Base-by-base conservation (phyloP, 2,888 invertebrate species). In the Cactoblastis cactorum region DNA sequence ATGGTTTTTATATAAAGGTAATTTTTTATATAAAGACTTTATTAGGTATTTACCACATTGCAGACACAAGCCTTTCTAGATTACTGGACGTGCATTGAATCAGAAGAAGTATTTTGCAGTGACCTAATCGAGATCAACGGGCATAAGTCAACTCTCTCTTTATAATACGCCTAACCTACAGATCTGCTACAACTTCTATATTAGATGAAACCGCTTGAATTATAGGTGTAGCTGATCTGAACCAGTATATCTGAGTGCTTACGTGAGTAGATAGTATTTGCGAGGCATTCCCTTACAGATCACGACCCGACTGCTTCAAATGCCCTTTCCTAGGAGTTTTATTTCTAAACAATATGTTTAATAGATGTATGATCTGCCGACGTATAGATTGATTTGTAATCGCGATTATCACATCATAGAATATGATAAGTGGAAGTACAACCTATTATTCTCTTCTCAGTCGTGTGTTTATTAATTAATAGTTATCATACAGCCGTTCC, bases 161-260 rank as follows among this genome's bases (percentile, higher is more conserved):
- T 43, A 43, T 43, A 43, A 43, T 43, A 43, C 28, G 43, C 43
- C 28, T 43, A 43, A 43, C 43, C 43, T 43, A 14, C 43, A 32
- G 43, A 43, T 17, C 28, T 43, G 15, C 28, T 8, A 24, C 28
- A 43, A 32, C 43, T 24, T 43, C 43, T n/a, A 43, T 15, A 43
- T 43, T 32, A 43, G 28, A 32, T 43, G 28, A 15, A 43, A 28
- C 43, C 28, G 28, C 43, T 15, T 28, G 43, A 43, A 43, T 43
- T 43, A 43, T 43, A 43, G 43, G 43, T 43, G 32, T 17, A 43
- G 43, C 19, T 28, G 24, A 24, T 43, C 17, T 28, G 19, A 32
- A 28, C 24, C 15, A 28, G 28, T 35, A 19, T 34, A 19, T 17
- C 18, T 22, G 24, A 14, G 15, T 5, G 11, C 24, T 47, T 47